Conservation (phyloP, 2,888 invertebrate genomes). For the Cryptophagus acutangulus region DNA sequence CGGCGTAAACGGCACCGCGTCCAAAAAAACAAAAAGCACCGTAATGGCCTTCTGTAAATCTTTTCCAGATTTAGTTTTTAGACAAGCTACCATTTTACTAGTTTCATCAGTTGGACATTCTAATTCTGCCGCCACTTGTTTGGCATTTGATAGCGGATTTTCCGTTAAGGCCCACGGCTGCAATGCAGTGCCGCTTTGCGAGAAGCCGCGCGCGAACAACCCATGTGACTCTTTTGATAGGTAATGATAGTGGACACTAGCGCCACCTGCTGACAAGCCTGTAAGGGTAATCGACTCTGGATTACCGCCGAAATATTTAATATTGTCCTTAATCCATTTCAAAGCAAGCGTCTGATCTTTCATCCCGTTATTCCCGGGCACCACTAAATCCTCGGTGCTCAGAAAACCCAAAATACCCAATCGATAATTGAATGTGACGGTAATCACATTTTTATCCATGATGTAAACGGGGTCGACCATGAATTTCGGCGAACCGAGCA, state of each 20-base stretch:
- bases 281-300: conserved; percentile 41
- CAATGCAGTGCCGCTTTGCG: conserved; percentile 65
- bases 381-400: conserved; percentile 41
- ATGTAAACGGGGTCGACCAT: conserved; percentile 48
- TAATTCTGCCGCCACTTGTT: conserved; percentile 54
- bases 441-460: conserved; percentile 43
- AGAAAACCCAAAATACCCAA: conserved; percentile 41
- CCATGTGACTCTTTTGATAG: conserved; percentile 39
- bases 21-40: conserved; percentile 55
- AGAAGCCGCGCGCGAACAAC: conserved; percentile 56
- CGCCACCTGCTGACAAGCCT: conserved; percentile 43
- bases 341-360: conserved; percentile 43
- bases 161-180: conserved; percentile 53
- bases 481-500: conserved; percentile 42
- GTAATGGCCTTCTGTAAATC: conserved; percentile 53
- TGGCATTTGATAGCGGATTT: conserved; percentile 56
- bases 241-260: conserved; percentile 44
- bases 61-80: conserved; percentile 55
- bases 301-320: conserved; percentile 43
- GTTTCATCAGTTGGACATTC: conserved; percentile 57
- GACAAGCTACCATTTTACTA: conserved; percentile 58
- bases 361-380: conserved; percentile 43
- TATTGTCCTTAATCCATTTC: conserved; percentile 42
- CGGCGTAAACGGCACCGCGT: conserved; percentile 42
- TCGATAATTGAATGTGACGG: conserved; percentile 40